Evolutionary conservation across 1,140 invertebrate genomes (phyloP), one percentile per base, ranked within the genome.

Genomic region (Atta texana): DNA sequence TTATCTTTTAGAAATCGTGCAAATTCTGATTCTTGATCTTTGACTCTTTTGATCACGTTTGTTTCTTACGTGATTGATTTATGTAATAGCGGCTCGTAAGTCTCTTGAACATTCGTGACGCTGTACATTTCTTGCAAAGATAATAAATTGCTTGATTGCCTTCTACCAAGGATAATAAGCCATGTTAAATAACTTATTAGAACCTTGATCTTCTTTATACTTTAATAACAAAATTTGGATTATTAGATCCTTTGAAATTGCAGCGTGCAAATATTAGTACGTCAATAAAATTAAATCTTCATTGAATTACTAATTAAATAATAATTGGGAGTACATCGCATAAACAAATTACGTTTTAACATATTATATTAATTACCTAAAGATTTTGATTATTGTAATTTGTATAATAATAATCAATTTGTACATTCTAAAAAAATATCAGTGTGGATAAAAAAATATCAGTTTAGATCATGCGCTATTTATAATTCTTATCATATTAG

Each of bases 41-140:
- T 71, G 49, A 24, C 49, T 24, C 53, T 80, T 49, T 80, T 57
- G 77, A 81, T 81, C 77, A 80, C 77, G 31, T 81, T 81, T 81
- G 31, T 71, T 71, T 71, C 49, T 81, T 55, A 31, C 64, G n/a
- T 49, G 64, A 81, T 81, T 81, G 49, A 71, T 81, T 81, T 81
- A 57, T 68, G 77, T 63, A 69, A 80, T 39, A 28, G 12, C 49
- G 16, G 18, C 14, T 39, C 14, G 61, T 24, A 69, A 71, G 44
- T 80, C 31, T 21, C 18, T 16, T 55, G 7, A 78, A 31, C 77
- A 18, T 55, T 39, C 49, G 64, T 51, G 77, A 81, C 31, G n/a
- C n/a, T 78, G 16, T 80, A 57, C 21, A 18, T 28, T 44, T 81
- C 16, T 71, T 71, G 2, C 18, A 68, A 68, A 28, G 18, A 66